Conservation (phyloP, 2,113 vertebrate genomes). For the Speoplatyrhinus poulsoni region DNA sequence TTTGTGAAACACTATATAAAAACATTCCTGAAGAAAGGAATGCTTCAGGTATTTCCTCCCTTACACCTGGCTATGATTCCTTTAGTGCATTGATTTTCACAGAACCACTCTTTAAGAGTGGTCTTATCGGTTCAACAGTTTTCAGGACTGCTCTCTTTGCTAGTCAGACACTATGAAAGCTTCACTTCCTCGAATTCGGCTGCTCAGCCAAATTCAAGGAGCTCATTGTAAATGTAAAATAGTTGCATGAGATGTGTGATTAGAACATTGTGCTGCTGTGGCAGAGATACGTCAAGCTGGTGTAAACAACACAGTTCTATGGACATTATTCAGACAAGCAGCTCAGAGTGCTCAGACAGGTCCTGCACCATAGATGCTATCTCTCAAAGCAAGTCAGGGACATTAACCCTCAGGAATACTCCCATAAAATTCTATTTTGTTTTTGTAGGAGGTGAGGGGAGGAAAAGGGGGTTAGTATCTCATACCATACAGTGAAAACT, state of each 20-base stretch:
- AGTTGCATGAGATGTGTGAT: no score
- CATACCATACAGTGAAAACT: no score
- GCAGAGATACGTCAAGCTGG: constrained; percentile 7
- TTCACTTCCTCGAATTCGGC: background rate
- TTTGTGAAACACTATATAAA: constrained; percentile 73
- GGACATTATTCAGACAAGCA: constrained; percentile 4
- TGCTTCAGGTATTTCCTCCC: constrained; percentile 74
- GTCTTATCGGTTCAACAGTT: background rate
- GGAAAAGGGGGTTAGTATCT: background rate
- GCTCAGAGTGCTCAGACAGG: constrained; percentile 26
- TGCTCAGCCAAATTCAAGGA: constrained; percentile 3
- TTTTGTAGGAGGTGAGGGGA: constrained; percentile 18
- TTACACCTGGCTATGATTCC: constrained; percentile 74
- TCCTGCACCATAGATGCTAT: constrained; percentile 59
- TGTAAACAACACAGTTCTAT: constrained; percentile 9
- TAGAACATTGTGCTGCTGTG: background rate
- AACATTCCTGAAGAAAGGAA: constrained; percentile 72
- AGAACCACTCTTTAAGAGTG: constrained; percentile 47
- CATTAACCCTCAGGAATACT: constrained; percentile 41
- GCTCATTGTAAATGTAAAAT: no score
- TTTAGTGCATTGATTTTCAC: constrained; percentile 63
- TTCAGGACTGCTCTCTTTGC: background rate
- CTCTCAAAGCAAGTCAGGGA: constrained; percentile 39
- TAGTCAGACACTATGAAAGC: constrained; percentile 42
- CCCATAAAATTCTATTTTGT: constrained; percentile 39